Base-by-base conservation (phyloP, 2,888 invertebrate species). In the Drosophila kanekoi region DNA sequence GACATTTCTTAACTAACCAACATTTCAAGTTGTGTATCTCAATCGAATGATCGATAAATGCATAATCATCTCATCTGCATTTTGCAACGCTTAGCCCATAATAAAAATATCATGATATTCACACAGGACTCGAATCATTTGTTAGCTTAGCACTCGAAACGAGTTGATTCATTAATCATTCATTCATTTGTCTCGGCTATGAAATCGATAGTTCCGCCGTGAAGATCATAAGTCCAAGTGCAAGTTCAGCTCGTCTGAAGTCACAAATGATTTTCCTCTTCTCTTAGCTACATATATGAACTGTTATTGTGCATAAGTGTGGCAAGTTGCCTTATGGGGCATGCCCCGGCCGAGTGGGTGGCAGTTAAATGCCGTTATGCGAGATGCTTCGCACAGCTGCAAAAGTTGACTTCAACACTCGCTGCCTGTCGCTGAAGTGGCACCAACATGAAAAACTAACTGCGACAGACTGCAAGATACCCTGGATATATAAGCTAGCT, bases 171-270 rank as follows among this genome's bases (percentile, higher is more conserved):
- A 78, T 78, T 54, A 45, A 62, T 78, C 76, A 75, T 47, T 77
- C 80, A 74, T 52, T 72, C 79, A 82, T 63, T 76, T 76, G 76
- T 68, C 64, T 32, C 44, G 35, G 13, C 41, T 23, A 1, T 43
- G 72, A 43, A 51, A 74, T 53, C 63, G 63, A 71, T 71, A 62
- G 52, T 20, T 54, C 10, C 20, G 18, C 40, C 38, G 35, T 41
- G 43, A 14, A 18, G 59, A 41, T 57, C 53, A 9, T 35, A 60
- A 43, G 44, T 40, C 64, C 67, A 62, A 78, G 65, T 78, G 77
- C 81, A 87, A 84, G 81, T 74, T 87, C 84, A 82, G 64, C 60
- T 38, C 38, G 9, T 28, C 8, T 18, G 5, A n/a, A 32, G 52
- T 32, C 3, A 14, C 10, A 28, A 28, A 28, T 28, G 28, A 28